A percentile compares a stretch with the other conserved stretches of the same genome.
Conservation (phyloP, 1,140 invertebrate genomes). For the Drosophila nebulosa region DNA sequence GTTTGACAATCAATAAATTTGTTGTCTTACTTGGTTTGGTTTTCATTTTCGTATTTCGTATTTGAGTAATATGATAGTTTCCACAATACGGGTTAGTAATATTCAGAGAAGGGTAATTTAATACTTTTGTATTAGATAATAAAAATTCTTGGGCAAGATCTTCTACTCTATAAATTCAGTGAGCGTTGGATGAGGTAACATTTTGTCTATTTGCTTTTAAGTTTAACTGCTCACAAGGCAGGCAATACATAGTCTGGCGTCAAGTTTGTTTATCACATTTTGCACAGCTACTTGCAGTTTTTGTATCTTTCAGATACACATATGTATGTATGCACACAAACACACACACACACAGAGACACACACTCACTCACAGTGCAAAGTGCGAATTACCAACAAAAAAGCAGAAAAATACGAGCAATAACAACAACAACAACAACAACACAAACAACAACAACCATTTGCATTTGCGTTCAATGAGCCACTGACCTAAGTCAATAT, state of each 20-base stretch:
- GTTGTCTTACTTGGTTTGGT: constrained; percentile 1
- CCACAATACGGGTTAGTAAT: constrained; percentile 19
- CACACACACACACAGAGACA: constrained; percentile 1
- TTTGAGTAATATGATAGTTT: constrained; percentile 53
- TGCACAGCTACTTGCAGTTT: constrained; percentile 67
- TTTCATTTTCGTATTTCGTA: too few species aligned
- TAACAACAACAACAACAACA: constrained; percentile 40
- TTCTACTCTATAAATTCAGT: constrained; percentile 33
- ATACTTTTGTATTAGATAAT: constrained; percentile 21
- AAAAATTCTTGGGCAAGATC: neutral
- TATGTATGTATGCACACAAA: too few species aligned
- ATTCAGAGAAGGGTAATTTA: constrained; percentile 24
- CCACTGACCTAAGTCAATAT: constrained; percentile 79
- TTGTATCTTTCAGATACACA: constrained; percentile 68
- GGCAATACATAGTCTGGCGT: constrained; percentile 40
- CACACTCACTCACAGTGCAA: constrained; percentile 42
- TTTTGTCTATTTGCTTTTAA: constrained; percentile 53
- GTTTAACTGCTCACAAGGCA: constrained; percentile 56
- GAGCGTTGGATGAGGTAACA: constrained; percentile 60
- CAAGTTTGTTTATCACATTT: constrained; percentile 75
- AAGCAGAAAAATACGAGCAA: neutral
- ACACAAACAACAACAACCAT: constrained; percentile 64
- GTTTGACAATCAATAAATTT: constrained; percentile 38
- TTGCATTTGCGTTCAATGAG: constrained; percentile 80
- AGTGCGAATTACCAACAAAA: constrained; percentile 68